Conservation (phyloP, 2,888 invertebrate genomes). For the Drosophila infuscata region DNA sequence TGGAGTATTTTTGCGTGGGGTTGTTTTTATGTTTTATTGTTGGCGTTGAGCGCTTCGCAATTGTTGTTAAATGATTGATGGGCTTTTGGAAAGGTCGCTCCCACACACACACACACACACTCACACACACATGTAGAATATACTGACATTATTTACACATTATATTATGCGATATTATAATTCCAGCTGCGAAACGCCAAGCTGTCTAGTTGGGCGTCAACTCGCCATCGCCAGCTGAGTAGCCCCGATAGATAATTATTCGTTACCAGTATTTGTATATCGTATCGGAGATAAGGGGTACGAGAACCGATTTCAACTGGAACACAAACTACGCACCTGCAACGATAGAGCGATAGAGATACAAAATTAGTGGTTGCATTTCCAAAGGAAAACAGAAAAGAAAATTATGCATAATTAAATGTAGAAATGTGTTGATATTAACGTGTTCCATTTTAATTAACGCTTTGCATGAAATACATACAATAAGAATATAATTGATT, state of each 20-base stretch:
- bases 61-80: constrained; percentile 76
- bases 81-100: constrained; percentile 57
- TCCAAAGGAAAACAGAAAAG: neutral
- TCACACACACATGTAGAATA: constrained; percentile 26
- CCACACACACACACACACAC: constrained; percentile 35
- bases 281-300: constrained; percentile 27
- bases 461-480: neutral
- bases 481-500: neutral
- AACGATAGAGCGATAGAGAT: constrained; percentile 42
- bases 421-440: neutral
- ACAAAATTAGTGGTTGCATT: constrained; percentile 51
- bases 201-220: constrained; percentile 62
- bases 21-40: constrained; percentile 46
- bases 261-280: constrained; percentile 20
- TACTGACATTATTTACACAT: constrained; percentile 63
- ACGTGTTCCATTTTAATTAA: neutral
- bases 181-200: constrained; percentile 57
- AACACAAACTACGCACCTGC: constrained; percentile 63
- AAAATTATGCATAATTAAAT: constrained; percentile 18
- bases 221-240: constrained; percentile 43
- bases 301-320: constrained; percentile 19
- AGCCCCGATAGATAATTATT: constrained; percentile 53
- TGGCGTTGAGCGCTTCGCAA: constrained; percentile 67
- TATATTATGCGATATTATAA: constrained; percentile 62
- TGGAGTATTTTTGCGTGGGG: constrained; percentile 50